Percentiles rank a stretch among this genome's conserved stretches.
These are phyloP conservation scores for Spinibarbus caldwelli DNA, from an alignment of 2,797 vertebrate genomes.

Conservation along the genomic window DNA sequence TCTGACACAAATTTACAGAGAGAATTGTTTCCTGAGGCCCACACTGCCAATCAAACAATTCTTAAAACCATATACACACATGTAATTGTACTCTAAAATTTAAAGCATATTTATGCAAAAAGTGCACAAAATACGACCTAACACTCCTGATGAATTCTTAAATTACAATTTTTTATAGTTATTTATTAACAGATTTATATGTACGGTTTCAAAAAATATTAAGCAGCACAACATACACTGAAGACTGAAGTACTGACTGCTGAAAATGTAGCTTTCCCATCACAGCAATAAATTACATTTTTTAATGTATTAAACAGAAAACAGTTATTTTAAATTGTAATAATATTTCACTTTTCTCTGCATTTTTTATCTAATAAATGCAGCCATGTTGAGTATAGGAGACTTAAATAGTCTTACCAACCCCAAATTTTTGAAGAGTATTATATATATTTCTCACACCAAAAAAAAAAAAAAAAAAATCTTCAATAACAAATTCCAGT, in stretches of 20 bases:
- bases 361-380: background rate
- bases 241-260: background rate
- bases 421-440: background rate
- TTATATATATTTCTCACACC: background rate
- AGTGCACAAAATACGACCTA: background rate
- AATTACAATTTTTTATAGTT: background rate
- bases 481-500: background rate
- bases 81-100: background rate
- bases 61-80: background rate
- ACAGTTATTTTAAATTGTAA: background rate
- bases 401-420: background rate
- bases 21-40: conserved; percentile 55
- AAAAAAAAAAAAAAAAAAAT: background rate
- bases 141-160: background rate
- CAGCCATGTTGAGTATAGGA: background rate
- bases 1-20: conserved; percentile 52
- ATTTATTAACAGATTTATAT: background rate
- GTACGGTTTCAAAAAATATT: background rate
- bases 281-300: background rate
- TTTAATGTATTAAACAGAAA: background rate
- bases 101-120: background rate
- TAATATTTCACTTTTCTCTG: background rate
- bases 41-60: conserved; percentile 47
- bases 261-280: background rate
- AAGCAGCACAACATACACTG: background rate